These are phyloP conservation scores for Brachionus asplanchnoidis DNA, from an alignment of 1,140 invertebrate genomes.

Conservation along the genomic window DNA sequence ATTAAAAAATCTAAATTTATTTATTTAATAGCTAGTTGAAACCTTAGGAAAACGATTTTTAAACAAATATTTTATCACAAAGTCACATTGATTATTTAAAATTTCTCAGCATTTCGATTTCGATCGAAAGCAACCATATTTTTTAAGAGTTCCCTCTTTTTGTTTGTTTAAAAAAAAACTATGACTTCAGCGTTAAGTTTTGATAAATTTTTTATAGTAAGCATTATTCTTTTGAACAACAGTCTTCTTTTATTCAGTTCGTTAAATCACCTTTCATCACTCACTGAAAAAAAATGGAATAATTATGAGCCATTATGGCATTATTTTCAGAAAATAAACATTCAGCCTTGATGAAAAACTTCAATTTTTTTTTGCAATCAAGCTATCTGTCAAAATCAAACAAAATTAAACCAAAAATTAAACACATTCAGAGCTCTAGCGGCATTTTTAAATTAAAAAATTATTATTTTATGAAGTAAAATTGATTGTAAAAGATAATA, in stretches of 20 bases:
- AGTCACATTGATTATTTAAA: neutral
- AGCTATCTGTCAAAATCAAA: neutral
- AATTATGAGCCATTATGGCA: neutral
- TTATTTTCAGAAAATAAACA: neutral
- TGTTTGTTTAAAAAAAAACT: neutral
- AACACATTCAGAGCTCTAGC: neutral
- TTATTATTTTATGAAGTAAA: neutral
- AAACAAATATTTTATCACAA: neutral
- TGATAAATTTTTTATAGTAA: neutral
- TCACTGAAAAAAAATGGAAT: neutral
- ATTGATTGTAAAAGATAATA: neutral
- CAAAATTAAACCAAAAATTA: neutral
- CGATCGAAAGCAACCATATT: neutral
- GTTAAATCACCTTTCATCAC: neutral
- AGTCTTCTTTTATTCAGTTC: neutral
- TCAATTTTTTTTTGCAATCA: neutral
- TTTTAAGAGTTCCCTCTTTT: neutral
- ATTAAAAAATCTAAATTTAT: neutral
- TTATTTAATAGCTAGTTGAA: neutral
- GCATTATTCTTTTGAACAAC: neutral
- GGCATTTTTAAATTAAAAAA: neutral
- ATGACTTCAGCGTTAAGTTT: neutral
- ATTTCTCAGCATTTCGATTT: neutral
- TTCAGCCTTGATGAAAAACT: neutral
- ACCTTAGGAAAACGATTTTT: neutral